Base-by-base conservation (phyloP, 2,113 vertebrate genomes). In the Agapornis roseicollis region DNA sequence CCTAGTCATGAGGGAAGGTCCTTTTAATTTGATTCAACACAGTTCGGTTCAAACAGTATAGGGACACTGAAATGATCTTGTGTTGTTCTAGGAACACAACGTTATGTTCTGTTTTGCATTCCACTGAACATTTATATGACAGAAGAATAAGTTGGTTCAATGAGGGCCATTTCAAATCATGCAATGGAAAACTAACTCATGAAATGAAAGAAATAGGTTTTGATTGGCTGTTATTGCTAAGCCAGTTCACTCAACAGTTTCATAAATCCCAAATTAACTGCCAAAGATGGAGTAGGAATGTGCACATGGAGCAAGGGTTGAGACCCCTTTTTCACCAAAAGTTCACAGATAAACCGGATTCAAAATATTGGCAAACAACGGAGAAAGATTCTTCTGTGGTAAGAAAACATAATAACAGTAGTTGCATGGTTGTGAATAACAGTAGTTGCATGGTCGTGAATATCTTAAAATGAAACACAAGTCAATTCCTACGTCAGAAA, bases 281-380 rank as follows among this genome's bases (percentile, higher is more conserved):
- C 2, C 17, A 79, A 0, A 1, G 0, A n/a, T 42, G 3, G 9
- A 23, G 3, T 37, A 72, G 39, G 42, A 79, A n/a, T 39, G 14
- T 68, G 33, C 5, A 8, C 12, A 37, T 9, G 2, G 6, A 65
- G 3, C 37, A 47, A 58, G 10, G 13, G 13, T 13, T 37, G 16
- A 84, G 5, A 53, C 20, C 3, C 41, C 20, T 65, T 29, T 90
- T 58, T 61, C 33, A 46, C 22, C 14, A 14, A 28, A 92, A 82
- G 9, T 66, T 80, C 41, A 53, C 37, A 49, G 31, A 1, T 74
- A 71, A 52, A 74, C 63, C 27, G 74, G 28, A 53, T 66, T 61
- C 13, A 60, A 63, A 85, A 58, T 58, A 5, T 14, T 63, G 41
- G 4, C 20, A 78, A 70, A 17, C 17, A 84, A 19, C 5, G n/a